Evolutionary conservation across 2,888 invertebrate species (phyloP), one percentile per base, ranked within the genome.

Genomic region (Catocala sponsa): DNA sequence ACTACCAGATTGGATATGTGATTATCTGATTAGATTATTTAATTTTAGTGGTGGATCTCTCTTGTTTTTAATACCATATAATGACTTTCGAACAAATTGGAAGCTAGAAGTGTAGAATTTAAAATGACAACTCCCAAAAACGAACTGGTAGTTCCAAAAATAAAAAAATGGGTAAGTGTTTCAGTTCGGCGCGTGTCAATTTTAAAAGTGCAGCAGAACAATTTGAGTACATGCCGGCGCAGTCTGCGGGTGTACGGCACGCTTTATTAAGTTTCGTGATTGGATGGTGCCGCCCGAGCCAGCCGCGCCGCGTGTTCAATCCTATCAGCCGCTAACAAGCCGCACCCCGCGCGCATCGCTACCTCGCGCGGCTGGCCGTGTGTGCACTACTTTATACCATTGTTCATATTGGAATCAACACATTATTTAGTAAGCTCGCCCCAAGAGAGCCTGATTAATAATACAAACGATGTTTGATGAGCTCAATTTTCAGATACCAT

Each of bases 271-370:
- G 51, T 65, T 51, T 48, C 33, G 35, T 60, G 65, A 65, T 67
- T 59, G 48, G 41, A 60, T 52, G 60, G 55, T 55, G 32, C 51
- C 48, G 55, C 11, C 43, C n/a, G 11, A 7, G n/a, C 43, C 6
- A n/a, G 5, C n/a, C 43, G 43, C 43, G 35, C 33, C 50, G 12
- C 56, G 43, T 10, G 56, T 51, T 42, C 50, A 50, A 41, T 68
- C 57, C 55, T 55, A 52, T 60, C 68, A 60, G 61, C 10, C 67
- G 48, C 67, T 67, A 59, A 67, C 60, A 60, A 67, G 61, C 51
- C 43, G 47, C 4, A 38, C n/a, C 43, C n/a, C 13, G 11, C 5
- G 0, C 15, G 15, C 15, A 41, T 35, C 38, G 11, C 6, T 4
- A 4, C 11, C 6, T 6, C 33, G 32, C 12, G 12, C 35, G 35